Evolutionary conservation across 1,140 invertebrate genomes (phyloP), one percentile per base, ranked within the genome.

Genomic region (Artemia franciscana): DNA sequence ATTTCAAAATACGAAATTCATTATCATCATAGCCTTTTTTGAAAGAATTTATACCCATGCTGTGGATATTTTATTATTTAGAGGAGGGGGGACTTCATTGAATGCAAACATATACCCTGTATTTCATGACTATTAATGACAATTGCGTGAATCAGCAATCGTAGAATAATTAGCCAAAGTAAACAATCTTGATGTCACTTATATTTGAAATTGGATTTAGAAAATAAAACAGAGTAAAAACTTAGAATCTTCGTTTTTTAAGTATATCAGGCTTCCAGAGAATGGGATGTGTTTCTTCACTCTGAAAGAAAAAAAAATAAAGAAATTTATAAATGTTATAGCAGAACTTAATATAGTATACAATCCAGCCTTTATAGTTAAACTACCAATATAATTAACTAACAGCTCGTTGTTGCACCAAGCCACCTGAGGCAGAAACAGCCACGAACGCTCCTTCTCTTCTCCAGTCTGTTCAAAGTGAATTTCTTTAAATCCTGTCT

Each of bases 211-310:
- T n/a, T n/a, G n/a, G n/a, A n/a, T n/a, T n/a, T n/a, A n/a, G n/a
- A n/a, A n/a, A n/a, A n/a, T n/a, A n/a, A n/a, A n/a, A n/a, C n/a
- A n/a, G n/a, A n/a, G n/a, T n/a, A 51, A 59, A 27, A 61, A 65
- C 58, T 81, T 83, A 92, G 74, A 86, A 92, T 74, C 87, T 83
- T 68, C 87, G 80, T 66, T 89, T 78, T 73, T 90, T 91, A 15
- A 94, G 72, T 70, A 96, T 88, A 69, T 98, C 91, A 21, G 95
- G 94, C 68, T 88, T 81, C 94, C 93, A 98, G 70, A 95, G 86
- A 65, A 99, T 80, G 0, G 96, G 95, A 81, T 98, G 91, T 0
- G 81, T 83, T 73, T 98, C 93, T 78, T 98, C 94, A 0, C 85
- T 88, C 81, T 85, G 72, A 68, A 81, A 78, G 66, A 67, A 66